Conservation (phyloP, 2,797 vertebrate species). For the Typhlichthys eigenmanni region DNA sequence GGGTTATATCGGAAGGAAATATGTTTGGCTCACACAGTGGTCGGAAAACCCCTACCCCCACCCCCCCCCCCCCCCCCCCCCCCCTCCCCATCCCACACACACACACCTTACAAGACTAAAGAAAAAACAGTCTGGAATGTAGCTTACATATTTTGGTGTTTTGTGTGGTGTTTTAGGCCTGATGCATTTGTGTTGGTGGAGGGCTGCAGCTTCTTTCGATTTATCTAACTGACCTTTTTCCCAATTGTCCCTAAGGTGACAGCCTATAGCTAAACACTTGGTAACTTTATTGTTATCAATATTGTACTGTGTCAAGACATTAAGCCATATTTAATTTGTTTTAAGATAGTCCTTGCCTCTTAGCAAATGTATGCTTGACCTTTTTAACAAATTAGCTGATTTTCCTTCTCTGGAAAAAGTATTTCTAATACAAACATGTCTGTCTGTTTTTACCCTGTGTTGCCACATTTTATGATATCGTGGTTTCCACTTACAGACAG, state of each 20-base stretch:
- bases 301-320: slow-evolving; percentile 14
- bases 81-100: slow-evolving; percentile 4
- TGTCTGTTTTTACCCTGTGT: slow-evolving; percentile 29
- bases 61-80: no score
- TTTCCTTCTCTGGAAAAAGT: slow-evolving; percentile 25
- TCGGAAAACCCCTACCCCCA: slow-evolving; percentile 18
- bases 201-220: background rate
- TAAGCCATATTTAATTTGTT: slow-evolving; percentile 4
- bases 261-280: slow-evolving; percentile 33
- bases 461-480: slow-evolving; percentile 33
- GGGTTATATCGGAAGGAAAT: slow-evolving; percentile 54
- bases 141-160: slow-evolving; percentile 13
- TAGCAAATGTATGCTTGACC: slow-evolving; percentile 24
- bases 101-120: slow-evolving; percentile 21
- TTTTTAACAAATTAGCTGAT: slow-evolving; percentile 41
- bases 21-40: slow-evolving; percentile 35
- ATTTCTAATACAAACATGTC: slow-evolving; percentile 36
- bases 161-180: slow-evolving; percentile 10
- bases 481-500: slow-evolving; percentile 27
- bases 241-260: slow-evolving; percentile 18
- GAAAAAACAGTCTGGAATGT: slow-evolving; percentile 31
- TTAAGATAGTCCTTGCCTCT: slow-evolving; percentile 9
- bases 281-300: slow-evolving; percentile 14
- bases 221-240: slow-evolving; percentile 7
- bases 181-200: background rate